Evolutionary conservation across 2,888 invertebrate species (phyloP), one percentile per base, ranked within the genome.

Genomic region (Zootermopsis nevadensis): DNA sequence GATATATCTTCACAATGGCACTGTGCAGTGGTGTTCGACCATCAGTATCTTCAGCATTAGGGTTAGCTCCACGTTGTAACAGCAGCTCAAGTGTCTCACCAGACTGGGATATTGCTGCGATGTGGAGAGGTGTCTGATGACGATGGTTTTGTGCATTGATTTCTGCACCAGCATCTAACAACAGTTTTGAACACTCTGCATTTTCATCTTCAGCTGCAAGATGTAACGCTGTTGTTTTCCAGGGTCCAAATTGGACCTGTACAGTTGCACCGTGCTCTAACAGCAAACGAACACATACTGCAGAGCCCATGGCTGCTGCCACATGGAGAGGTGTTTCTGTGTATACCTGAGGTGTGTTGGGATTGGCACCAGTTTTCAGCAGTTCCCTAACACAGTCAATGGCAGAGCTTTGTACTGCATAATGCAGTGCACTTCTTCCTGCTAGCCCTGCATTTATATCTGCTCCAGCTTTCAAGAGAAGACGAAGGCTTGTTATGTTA

Each of bases 141-240:
- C 94, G 93, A 81, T 93, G 92, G 89, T 96, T 96, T 27, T 92
- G 91, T 81, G 94, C 93, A 87, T 96, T 94, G n/a, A 95, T 93
- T 79, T 94, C 92, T 0, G 97, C 96, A 1, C 95, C 94, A 77
- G 94, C 93, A 31, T 95, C 93, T 3, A 97, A 88, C 2, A 97
- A 90, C 31, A 96, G 88, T 81, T 92, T 91, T 0, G 94, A 94
- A 86, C 97, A 96, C 86, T 95, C 94, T 0, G 93, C 93, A 87
- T 95, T 95, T 10, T 97, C 96, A 86, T 97, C 97, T 88, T 97
- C 96, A 0, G 97, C 96, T 8, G 97, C 96, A 86, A 97, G 90
- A 90, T 98, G 97, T 42, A 98, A 89, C 2, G 97, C 95, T 0
- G 97, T 97, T 81, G 95, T 93, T 87, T 94, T 92, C 33, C 93